These are phyloP conservation scores for Neosilurus hyrtlii DNA, from an alignment of 2,797 vertebrate genomes.

Conservation along the genomic window DNA sequence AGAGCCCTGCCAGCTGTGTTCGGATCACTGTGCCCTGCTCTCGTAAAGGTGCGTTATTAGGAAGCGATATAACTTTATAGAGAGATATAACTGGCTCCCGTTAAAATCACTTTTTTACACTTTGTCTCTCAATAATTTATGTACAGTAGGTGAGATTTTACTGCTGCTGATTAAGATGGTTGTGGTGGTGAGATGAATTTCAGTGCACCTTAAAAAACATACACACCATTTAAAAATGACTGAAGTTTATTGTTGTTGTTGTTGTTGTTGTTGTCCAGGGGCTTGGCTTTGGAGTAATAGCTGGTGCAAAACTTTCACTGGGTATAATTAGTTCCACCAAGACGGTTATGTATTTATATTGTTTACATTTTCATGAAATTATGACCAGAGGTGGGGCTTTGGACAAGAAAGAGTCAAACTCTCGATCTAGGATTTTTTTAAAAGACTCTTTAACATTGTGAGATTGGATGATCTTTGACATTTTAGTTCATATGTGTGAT, in stretches of 20 bases:
- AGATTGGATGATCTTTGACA: too few species aligned
- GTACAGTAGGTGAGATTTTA: not conserved
- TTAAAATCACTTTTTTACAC: not conserved
- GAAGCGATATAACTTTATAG: not conserved
- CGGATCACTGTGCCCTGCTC: constrained; percentile 91
- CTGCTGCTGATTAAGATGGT: not conserved
- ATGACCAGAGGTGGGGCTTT: too few species aligned
- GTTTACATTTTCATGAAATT: too few species aligned
- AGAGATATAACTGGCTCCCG: not conserved
- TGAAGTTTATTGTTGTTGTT: not conserved
- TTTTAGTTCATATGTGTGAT: too few species aligned
- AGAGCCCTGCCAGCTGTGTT: constrained; percentile 82
- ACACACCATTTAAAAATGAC: not conserved
- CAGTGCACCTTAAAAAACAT: not conserved
- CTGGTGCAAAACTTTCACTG: not conserved
- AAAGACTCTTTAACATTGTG: too few species aligned
- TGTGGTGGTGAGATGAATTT: not conserved
- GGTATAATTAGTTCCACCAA: not conserved
- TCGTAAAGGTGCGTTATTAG: constrained; percentile 79
- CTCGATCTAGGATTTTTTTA: too few species aligned
- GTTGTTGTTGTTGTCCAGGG: not conserved
- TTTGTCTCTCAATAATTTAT: not conserved
- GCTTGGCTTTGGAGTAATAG: not conserved
- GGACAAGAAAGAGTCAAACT: too few species aligned
- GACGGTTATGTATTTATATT: too few species aligned